A percentile compares a stretch with the other conserved stretches of the same genome.
Evolutionary conservation across 2,113 vertebrate genomes (phyloP).

Genomic region (Parus major): DNA sequence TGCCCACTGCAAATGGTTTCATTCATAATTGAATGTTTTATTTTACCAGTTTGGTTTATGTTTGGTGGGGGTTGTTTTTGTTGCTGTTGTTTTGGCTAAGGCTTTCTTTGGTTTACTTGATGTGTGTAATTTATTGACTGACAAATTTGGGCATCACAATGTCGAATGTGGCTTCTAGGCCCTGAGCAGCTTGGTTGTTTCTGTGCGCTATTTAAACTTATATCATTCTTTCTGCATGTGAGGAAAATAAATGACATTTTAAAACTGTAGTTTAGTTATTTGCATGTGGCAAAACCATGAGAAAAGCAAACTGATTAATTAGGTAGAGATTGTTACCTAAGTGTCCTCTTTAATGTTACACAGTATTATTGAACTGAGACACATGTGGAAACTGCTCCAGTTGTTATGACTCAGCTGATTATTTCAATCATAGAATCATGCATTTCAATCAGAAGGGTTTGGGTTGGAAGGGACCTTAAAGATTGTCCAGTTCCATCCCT

Average conservation of each 20-base stretch:
- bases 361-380: neutral
- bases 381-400: neutral
- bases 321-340: neutral
- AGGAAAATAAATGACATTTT: neutral
- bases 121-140: neutral
- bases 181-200: neutral
- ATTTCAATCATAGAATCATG: neutral
- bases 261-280: neutral
- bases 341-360: neutral
- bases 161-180: neutral
- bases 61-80: neutral
- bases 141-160: neutral
- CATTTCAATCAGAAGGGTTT: neutral
- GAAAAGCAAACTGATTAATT: neutral
- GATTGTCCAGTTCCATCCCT: neutral
- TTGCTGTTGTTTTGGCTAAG: neutral
- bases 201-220: neutral
- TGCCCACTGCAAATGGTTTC: neutral
- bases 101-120: neutral
- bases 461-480: neutral
- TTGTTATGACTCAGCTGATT: neutral
- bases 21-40: neutral
- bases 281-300: neutral
- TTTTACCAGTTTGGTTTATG: neutral
- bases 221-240: neutral